These are phyloP conservation scores for Eretmocerus hayati DNA, from an alignment of 2,888 invertebrate species.

Conservation along the genomic window DNA sequence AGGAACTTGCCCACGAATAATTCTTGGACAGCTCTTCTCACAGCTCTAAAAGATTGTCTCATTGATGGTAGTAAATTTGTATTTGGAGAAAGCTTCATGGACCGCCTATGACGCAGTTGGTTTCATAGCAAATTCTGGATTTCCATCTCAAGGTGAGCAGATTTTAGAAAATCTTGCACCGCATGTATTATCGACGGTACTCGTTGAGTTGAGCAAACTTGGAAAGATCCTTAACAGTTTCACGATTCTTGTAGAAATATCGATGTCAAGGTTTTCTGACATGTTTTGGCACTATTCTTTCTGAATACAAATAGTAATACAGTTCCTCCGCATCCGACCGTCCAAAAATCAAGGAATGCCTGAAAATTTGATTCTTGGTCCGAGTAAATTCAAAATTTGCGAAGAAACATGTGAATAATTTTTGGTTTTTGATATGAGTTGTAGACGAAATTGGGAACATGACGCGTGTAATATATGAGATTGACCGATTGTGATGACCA, in stretches of 20 bases:
- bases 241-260: constrained; percentile 38
- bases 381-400: no score
- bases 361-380: no score
- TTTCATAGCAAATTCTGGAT: constrained; percentile 37
- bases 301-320: constrained; percentile 40
- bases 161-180: constrained; percentile 34
- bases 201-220: constrained; percentile 33
- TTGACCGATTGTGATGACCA: no score
- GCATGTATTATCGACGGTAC: constrained; percentile 38
- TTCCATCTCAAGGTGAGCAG: constrained; percentile 31
- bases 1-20: constrained; percentile 22
- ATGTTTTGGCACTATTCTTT: constrained; percentile 37
- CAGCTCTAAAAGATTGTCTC: constrained; percentile 34
- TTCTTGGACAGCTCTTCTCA: constrained; percentile 33
- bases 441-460: no score
- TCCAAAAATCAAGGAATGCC: no score
- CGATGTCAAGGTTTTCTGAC: constrained; percentile 33
- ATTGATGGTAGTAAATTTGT: constrained; percentile 37
- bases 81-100: constrained; percentile 42
- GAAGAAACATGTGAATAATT: no score
- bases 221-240: constrained; percentile 35
- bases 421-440: no score
- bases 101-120: constrained; percentile 35
- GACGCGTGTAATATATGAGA: no score
- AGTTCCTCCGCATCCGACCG: no score